Conservation (phyloP, 1,140 invertebrate genomes). For the Calephelis nemesis region DNA sequence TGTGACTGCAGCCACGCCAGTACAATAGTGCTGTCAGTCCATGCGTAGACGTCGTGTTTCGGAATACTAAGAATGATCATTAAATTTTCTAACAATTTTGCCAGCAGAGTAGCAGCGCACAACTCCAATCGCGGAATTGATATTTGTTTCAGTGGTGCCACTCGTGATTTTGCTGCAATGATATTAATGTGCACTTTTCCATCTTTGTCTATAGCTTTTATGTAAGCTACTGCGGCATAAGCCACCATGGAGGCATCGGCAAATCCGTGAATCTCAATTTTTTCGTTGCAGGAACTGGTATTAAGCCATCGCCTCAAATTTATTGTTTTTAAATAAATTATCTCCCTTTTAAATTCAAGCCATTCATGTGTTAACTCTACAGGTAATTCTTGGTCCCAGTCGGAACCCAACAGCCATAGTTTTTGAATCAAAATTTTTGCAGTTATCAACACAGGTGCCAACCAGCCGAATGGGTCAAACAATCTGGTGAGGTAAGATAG, state of each 20-base stretch:
- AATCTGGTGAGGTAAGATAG: conserved; percentile 53
- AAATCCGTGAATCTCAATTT: conserved; percentile 42
- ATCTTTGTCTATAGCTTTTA: conserved; percentile 33
- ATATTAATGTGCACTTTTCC: conserved; percentile 24
- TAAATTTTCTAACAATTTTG: conserved; percentile 30
- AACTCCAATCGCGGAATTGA: conserved; percentile 46
- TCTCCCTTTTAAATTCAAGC: conserved; percentile 30
- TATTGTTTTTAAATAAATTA: conserved; percentile 34
- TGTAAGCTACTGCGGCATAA: conserved; percentile 39
- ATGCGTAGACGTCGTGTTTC: conserved; percentile 42
- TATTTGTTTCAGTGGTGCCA: conserved; percentile 44
- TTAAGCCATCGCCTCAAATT: conserved; percentile 33
- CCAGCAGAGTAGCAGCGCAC: conserved; percentile 43
- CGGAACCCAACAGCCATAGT: conserved; percentile 42
- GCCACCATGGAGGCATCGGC: conserved; percentile 39
- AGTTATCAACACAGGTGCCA: conserved; percentile 48
- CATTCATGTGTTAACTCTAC: conserved; percentile 32
- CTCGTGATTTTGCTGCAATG: conserved; percentile 31
- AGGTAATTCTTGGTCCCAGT: conserved; percentile 55
- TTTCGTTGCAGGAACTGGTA: conserved; percentile 14
- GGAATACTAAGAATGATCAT: conserved; percentile 35
- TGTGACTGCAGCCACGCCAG: conserved; percentile 40
- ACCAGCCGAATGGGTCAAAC: conserved; percentile 54
- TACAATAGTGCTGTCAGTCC: conserved; percentile 53
- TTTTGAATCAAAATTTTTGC: conserved; percentile 63